A percentile compares a stretch with the other conserved stretches of the same genome.
Conservation (phyloP, 1,140 invertebrate genomes). For the Copidosoma floridanum region DNA sequence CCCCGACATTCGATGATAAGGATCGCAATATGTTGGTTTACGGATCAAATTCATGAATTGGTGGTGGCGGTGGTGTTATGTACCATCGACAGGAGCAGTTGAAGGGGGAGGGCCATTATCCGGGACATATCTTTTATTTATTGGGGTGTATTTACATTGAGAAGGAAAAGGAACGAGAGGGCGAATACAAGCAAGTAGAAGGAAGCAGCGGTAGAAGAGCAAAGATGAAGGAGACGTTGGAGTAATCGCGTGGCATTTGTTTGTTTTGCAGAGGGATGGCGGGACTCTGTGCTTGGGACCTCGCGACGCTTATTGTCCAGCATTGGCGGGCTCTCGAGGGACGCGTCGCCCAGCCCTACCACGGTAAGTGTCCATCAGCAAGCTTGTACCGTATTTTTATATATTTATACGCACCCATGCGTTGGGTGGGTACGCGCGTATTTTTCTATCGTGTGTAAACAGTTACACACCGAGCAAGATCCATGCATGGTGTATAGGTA, state of each 20-base stretch:
- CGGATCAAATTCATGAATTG: too few species aligned
- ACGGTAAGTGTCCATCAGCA: constrained; percentile 41
- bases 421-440: too few species aligned
- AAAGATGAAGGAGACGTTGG: too few species aligned
- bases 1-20: too few species aligned
- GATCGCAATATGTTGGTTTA: too few species aligned
- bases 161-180: neutral
- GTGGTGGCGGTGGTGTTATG: too few species aligned
- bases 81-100: too few species aligned
- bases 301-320: constrained; percentile 51
- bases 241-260: constrained; percentile 8
- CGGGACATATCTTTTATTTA: neutral
- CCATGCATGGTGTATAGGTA: too few species aligned
- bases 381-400: too few species aligned
- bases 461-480: too few species aligned
- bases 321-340: constrained; percentile 54
- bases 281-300: constrained; percentile 54
- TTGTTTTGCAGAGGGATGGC: constrained; percentile 54
- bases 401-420: too few species aligned
- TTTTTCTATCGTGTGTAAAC: too few species aligned
- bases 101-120: neutral
- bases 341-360: constrained; percentile 45
- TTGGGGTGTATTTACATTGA: neutral
- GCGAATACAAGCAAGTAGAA: neutral
- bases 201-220: neutral